Evolutionary conservation across 2,797 vertebrate genomes (phyloP).

Genomic region (Aselliscus stoliczkanus): DNA sequence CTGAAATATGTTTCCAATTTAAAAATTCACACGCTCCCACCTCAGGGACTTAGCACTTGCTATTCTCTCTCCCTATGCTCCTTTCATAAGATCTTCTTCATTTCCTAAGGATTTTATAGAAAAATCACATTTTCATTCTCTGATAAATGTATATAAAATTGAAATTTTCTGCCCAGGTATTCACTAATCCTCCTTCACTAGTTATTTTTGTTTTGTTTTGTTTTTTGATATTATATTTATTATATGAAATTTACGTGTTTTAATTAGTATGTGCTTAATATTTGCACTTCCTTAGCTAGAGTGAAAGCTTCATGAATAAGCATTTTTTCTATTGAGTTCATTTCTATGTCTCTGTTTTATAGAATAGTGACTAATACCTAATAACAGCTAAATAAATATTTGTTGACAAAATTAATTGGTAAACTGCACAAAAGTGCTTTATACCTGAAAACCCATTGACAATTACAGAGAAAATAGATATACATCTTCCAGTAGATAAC

Average conservation of each 20-base stretch:
- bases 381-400: not conserved
- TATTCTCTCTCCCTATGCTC: not conserved
- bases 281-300: not conserved
- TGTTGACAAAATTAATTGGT: not conserved
- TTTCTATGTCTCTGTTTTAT: not conserved
- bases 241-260: not conserved
- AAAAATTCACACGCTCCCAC: not conserved
- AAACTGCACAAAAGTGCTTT: not conserved
- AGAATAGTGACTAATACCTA: not conserved
- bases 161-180: rapidly evolving
- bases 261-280: not conserved
- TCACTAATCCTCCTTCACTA: not conserved
- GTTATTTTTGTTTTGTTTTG: no score
- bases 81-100: not conserved
- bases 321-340: not conserved
- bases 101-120: not conserved
- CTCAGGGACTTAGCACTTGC: not conserved
- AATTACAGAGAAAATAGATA: not conserved
- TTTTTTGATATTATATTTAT: not conserved
- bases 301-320: not conserved
- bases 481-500: not conserved
- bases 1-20: not conserved
- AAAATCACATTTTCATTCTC: not conserved
- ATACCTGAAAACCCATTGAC: not conserved
- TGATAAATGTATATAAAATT: not conserved